phyloP scores from a whole-genome alignment of 35 echinoderm and acorn worm genomes.

The Amphiura filiformis region DNA sequence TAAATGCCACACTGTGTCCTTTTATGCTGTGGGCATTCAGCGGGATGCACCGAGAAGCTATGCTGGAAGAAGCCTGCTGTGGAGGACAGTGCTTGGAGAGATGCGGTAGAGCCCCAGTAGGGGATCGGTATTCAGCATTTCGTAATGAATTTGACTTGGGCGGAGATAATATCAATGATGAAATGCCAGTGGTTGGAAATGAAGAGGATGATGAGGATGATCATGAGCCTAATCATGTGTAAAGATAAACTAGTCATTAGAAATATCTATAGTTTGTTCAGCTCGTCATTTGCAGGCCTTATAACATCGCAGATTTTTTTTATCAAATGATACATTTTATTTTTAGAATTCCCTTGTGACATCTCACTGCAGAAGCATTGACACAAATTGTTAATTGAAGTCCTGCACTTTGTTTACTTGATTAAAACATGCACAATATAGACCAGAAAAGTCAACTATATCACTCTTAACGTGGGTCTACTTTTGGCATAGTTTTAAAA shows the following conservation, averaged over 20 bases:
- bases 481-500: too few relatives aligned
- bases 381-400: too few relatives aligned
- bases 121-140: neutral
- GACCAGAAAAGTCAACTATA: too few relatives aligned
- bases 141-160: neutral
- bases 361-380: too few relatives aligned
- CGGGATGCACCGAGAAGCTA: neutral
- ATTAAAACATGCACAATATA: too few relatives aligned
- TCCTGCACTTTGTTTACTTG: too few relatives aligned
- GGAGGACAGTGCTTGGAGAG: neutral
- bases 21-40: neutral
- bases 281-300: too few relatives aligned
- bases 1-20: neutral
- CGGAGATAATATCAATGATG: neutral
- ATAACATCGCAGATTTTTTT: too few relatives aligned
- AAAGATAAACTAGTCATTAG: neutral
- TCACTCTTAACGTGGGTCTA: too few relatives aligned
- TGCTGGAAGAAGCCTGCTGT: neutral
- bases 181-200: neutral
- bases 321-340: too few relatives aligned
- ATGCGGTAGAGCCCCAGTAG: neutral
- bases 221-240: neutral
- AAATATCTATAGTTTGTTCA: too few relatives aligned
- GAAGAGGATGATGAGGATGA: neutral
- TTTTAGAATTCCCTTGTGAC: too few relatives aligned